Conservation (phyloP, 2,888 invertebrate genomes). For the Protodeltote pygarga region DNA sequence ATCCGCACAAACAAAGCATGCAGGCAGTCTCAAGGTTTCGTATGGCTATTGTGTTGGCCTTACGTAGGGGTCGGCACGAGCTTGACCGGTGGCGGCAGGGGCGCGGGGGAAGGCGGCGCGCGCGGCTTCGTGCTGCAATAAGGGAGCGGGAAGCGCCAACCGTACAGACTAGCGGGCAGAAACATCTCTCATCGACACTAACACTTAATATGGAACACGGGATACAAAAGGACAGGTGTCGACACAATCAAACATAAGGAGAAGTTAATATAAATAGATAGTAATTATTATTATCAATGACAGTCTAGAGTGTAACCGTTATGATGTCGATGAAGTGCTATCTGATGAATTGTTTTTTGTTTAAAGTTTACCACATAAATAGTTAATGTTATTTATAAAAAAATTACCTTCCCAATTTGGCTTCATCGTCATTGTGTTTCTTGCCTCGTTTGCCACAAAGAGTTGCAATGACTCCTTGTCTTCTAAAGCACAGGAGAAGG, state of each 20-base stretch:
- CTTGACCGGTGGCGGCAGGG: conserved; percentile 92
- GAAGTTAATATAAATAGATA: conserved; percentile 45
- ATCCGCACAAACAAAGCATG: conserved; percentile 84
- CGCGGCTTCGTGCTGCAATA: conserved; percentile 97
- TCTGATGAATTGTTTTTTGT: conserved; percentile 48
- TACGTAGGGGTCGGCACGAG: conserved; percentile 91
- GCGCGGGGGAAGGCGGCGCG: conserved; percentile 92
- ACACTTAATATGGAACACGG: conserved; percentile 62
- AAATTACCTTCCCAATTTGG: conserved; percentile 95
- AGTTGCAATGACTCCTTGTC: conserved; percentile 90
- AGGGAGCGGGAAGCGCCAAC: conserved; percentile 98
- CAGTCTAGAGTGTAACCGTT: conserved; percentile 49
- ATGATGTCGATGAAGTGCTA: conserved; percentile 73
- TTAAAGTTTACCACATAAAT: conserved; percentile 15
- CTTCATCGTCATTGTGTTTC: conserved; percentile 92
- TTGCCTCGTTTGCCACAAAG: conserved; percentile 90
- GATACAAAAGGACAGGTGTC: conserved; percentile 49
- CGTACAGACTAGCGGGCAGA: conserved; percentile 94
- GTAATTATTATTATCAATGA: conserved; percentile 52
- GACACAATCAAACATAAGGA: conserved; percentile 51
- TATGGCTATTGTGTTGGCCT: conserved; percentile 74
- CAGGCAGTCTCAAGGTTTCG: conserved; percentile 70
- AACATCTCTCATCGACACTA: conserved; percentile 87
- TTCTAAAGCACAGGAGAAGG: conserved; percentile 90
- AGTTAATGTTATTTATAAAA: too few relatives aligned